Conservation (phyloP, 92 coral and sea anemone species). For the Parazoanthus atlanticus region DNA sequence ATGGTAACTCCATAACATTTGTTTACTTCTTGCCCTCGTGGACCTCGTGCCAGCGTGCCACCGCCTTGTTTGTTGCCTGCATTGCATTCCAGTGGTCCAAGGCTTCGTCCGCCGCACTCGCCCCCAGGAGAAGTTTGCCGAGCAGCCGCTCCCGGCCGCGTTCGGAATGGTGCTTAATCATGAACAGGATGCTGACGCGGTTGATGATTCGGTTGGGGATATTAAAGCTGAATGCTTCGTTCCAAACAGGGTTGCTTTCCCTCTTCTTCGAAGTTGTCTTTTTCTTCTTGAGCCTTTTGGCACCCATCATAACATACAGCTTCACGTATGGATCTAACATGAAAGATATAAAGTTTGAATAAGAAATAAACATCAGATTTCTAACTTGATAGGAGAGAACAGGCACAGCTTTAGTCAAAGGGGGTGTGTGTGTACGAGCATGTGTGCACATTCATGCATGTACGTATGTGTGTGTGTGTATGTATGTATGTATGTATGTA, state of each 20-base stretch:
- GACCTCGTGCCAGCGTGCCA: conserved; percentile 86
- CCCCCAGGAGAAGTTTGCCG: conserved; percentile 81
- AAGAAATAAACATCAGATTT: no score
- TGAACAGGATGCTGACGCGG: conserved; percentile 76
- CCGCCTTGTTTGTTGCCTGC: conserved; percentile 76
- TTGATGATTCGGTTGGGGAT: conserved; percentile 82
- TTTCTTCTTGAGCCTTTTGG: conserved; percentile 85
- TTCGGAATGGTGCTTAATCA: conserved; percentile 85
- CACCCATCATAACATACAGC: conserved; percentile 88
- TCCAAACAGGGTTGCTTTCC: conserved; percentile 89
- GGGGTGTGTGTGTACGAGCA: no score
- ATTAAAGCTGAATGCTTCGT: conserved; percentile 92
- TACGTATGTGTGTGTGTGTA: no score
- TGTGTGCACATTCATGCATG: no score
- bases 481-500: no score
- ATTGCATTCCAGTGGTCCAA: conserved; percentile 98
- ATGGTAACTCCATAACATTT: background rate
- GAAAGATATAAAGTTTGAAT: background rate
- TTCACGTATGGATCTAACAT: conserved; percentile 88
- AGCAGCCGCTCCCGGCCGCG: conserved; percentile 83
- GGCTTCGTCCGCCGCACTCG: conserved; percentile 84
- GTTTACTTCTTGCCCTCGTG: conserved; percentile 38
- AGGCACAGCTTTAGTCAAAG: no score
- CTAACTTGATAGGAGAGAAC: background rate
- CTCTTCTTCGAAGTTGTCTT: conserved; percentile 85